Base-by-base conservation (phyloP, 1,140 invertebrate genomes). In the Cherax quadricarinatus region DNA sequence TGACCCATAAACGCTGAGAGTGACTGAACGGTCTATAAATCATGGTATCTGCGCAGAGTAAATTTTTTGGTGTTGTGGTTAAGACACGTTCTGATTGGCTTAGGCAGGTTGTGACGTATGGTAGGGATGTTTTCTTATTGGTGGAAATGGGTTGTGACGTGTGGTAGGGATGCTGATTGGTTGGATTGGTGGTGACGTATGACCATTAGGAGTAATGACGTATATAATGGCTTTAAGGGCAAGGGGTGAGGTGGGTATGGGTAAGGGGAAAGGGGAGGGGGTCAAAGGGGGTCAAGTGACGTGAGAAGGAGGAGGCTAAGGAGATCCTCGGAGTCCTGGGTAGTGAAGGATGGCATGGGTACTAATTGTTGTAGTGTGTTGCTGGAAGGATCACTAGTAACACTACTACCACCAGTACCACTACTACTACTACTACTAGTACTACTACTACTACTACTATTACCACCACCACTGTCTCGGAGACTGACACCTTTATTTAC, bases 181-280 rank as follows among this genome's bases (percentile, higher is more conserved):
- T 49, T 70, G 79, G 86, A 87, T 51, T 79, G 49, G 49, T 21
- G n/a, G 86, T 88, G 86, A 88, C 75, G 86, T 88, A 80, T 60
- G 86, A 75, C 51, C 14, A 53, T n/a, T 75, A 30, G 53, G 49
- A 80, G 73, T 88, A 88, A 88, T 79, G 86, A 88, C 75, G 75
- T 24, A 88, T 51, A 79, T 88, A 88, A 88, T 88, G 86, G 60
- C 75, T n/a, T 78, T 79, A 87, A 48, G 73, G 53, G 30, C 0
- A 41, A 41, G 30, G 30, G 30, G 30, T 41, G 30, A 41, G 30
- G 30, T 41, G 30, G 30, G 30, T 41, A 41, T 41, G 30, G 30
- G 53, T 57, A 7, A 9, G 53, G 53, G 53, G 12, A 3, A 9
- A 14, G 53, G 53, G 7, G 53, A 57, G 53, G 53, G 53, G 51